phyloP scores from a whole-genome alignment of 2,113 vertebrate species.

The Boleophthalmus pectinirostris region DNA sequence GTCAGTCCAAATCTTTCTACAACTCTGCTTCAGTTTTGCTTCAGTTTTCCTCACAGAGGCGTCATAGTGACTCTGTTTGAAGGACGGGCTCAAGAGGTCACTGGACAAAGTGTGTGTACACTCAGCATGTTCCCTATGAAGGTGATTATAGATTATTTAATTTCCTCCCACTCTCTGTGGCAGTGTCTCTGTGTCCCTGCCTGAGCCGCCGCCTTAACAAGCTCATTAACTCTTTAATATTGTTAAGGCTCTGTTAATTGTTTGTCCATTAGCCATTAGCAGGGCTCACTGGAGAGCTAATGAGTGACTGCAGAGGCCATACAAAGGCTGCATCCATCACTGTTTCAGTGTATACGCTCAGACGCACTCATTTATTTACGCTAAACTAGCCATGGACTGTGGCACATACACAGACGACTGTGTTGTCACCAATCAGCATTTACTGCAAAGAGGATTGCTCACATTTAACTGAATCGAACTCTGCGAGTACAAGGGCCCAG shows the following conservation, averaged over 20 bases:
- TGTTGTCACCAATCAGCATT: slow-evolving; percentile 28
- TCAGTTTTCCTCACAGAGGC: not conserved
- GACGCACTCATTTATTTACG: slow-evolving; percentile 57
- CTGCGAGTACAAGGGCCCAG: slow-evolving; percentile 9
- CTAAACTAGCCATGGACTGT: slow-evolving; percentile 32
- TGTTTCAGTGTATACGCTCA: slow-evolving; percentile 45
- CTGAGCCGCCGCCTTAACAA: slow-evolving; percentile 37
- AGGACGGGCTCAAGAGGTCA: not conserved
- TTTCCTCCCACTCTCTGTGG: slow-evolving; percentile 21
- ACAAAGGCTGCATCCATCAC: slow-evolving; percentile 54
- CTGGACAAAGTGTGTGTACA: not conserved
- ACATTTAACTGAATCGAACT: slow-evolving; percentile 22
- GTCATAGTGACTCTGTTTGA: not conserved
- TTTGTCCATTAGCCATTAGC: slow-evolving; percentile 70
- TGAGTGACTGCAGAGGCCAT: slow-evolving; percentile 40
- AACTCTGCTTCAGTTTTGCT: not conserved
- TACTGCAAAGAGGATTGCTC: slow-evolving; percentile 6
- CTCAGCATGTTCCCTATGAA: not conserved
- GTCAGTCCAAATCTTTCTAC: not conserved
- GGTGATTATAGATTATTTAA: slow-evolving; percentile 35
- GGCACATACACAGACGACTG: slow-evolving; percentile 17
- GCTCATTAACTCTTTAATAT: slow-evolving; percentile 68
- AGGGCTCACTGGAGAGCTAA: slow-evolving; percentile 64
- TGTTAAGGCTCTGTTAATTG: slow-evolving; percentile 68
- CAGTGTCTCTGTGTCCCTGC: slow-evolving; percentile 16